Evolutionary conservation across 2,888 invertebrate species (phyloP), one percentile per base, ranked within the genome.

Genomic region (Prionchulus punctatus): DNA sequence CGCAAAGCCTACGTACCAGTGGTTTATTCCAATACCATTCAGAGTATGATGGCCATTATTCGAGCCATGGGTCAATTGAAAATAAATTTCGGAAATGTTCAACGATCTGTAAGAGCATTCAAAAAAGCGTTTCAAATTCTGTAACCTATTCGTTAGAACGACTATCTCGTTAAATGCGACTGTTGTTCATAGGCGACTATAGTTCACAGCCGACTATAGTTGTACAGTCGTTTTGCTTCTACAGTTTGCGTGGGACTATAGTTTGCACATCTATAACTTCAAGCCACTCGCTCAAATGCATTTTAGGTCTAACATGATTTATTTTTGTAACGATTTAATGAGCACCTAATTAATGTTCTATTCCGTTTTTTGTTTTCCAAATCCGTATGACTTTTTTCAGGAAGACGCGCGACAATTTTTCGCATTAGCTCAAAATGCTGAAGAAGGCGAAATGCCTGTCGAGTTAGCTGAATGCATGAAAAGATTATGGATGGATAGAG

Each of bases 361-460:
- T 36, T 7, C 36, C n/a, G 26, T 36, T 36, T 36, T 36, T 36
- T 7, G 18, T 12, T 36, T 36, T 36, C 54, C 21, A 43, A 4
- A 27, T 57, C n/a, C 15, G n/a, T 7, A 25, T 48, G n/a, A 48
- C 26, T 25, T 52, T 15, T 57, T 63, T 28, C 72, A 85, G 83
- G 86, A 88, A 68, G 82, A 86, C 69, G 86, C 86, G 1, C 77
- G 86, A 57, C 84, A 85, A 71, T 86, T 89, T 73, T 86, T 88
- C 72, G 84, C 85, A 61, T 79, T 86, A 66, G 86, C 86, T 30
- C 83, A 84, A 65, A 84, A 83, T 57, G 82, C 84, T 28, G 86
- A 86, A 70, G 87, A 87, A 73, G 86, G 85, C 43, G 86, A 86
- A 68, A 73, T 89, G 60, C 82, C 84, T 50, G 79, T 81, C 23